Evolutionary conservation across 2,888 invertebrate species (phyloP).

Genomic region (Ormyrus labotus): DNA sequence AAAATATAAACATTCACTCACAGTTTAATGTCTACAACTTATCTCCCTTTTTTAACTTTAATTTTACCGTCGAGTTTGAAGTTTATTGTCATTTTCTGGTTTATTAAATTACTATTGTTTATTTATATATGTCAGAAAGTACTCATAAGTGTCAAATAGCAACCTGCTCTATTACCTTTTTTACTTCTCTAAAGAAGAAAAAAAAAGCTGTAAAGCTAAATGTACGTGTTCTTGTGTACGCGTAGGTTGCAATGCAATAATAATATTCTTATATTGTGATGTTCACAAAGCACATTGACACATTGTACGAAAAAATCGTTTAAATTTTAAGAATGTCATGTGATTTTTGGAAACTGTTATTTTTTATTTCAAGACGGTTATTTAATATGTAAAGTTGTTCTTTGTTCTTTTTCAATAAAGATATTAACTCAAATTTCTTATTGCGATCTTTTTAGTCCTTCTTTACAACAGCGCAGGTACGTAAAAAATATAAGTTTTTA

Average conservation of each 20-base stretch:
- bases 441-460: neutral
- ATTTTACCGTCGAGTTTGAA: constrained; percentile 44
- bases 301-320: constrained; percentile 68
- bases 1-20: constrained; percentile 45
- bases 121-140: constrained; percentile 30
- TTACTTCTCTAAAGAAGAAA: constrained; percentile 43
- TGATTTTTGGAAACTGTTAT: constrained; percentile 75
- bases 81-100: constrained; percentile 66
- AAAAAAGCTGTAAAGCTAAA: constrained; percentile 57
- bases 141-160: constrained; percentile 8
- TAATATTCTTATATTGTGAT: constrained; percentile 72
- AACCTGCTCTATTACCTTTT: neutral
- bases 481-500: no score
- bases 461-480: no score
- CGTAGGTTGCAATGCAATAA: constrained; percentile 74
- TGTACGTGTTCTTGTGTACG: constrained; percentile 71
- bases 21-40: constrained; percentile 57
- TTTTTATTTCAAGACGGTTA: constrained; percentile 75
- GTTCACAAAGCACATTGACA: constrained; percentile 74
- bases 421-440: constrained; percentile 58
- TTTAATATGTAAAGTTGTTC: constrained; percentile 75
- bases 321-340: constrained; percentile 74
- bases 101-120: constrained; percentile 14
- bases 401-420: constrained; percentile 76
- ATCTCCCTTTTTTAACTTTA: constrained; percentile 52